Percentiles rank a stretch among this genome's conserved stretches.
phyloP scores from a whole-genome alignment of 1,140 invertebrate genomes.

The Drosophila mayri region DNA sequence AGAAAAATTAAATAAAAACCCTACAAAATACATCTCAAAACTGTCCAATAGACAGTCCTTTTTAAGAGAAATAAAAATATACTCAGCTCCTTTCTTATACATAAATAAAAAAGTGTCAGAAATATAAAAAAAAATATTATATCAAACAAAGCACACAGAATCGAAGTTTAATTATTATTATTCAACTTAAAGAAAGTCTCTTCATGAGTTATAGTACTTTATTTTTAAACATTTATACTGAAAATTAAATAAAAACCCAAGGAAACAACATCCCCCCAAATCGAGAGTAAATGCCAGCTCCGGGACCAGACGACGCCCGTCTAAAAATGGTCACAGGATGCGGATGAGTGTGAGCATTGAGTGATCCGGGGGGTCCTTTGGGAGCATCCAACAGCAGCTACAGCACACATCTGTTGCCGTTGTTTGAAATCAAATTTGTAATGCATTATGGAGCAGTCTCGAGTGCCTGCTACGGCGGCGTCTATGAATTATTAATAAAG shows the following conservation, averaged over 20 bases:
- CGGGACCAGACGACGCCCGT: conserved; percentile 30
- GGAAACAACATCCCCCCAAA: conserved; percentile 13
- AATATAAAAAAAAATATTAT: no score
- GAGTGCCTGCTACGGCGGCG: conserved; percentile 42
- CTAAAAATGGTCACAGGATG: conserved; percentile 61
- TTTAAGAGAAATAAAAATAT: no score
- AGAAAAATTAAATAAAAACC: no score
- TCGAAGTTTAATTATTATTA: no score
- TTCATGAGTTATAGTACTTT: not conserved
- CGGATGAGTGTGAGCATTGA: conserved; percentile 28
- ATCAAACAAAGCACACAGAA: no score
- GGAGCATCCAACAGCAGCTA: conserved; percentile 32
- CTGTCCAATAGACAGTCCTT: no score
- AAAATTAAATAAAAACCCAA: not conserved
- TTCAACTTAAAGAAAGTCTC: not conserved
- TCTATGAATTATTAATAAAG: conserved; percentile 80
- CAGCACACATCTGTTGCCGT: conserved; percentile 36
- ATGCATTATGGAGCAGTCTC: conserved; percentile 75
- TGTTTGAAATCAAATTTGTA: conserved; percentile 66
- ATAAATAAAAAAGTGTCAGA: no score
- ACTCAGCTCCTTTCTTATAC: no score
- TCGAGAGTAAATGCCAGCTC: conserved; percentile 10
- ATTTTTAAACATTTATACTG: not conserved
- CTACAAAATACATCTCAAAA: no score
- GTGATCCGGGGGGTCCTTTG: conserved; percentile 48